Percentiles rank a stretch among this genome's conserved stretches.
Evolutionary conservation across 1,140 invertebrate genomes (phyloP).

Genomic region (Berghia stephanieae): DNA sequence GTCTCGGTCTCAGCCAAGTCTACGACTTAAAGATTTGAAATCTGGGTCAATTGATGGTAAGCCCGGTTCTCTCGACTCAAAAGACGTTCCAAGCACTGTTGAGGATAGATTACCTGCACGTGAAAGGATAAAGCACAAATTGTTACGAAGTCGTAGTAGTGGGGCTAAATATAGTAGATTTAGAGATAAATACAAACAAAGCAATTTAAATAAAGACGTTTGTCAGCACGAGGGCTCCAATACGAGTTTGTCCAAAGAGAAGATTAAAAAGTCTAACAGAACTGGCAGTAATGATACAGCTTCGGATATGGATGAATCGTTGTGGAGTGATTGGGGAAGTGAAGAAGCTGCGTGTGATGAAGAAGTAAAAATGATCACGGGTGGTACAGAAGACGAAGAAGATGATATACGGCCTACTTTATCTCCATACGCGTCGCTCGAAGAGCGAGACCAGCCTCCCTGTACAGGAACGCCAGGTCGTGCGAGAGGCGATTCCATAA

Average conservation of each 20-base stretch:
- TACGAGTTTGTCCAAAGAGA: slow-evolving; percentile 35
- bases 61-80: slow-evolving; percentile 30
- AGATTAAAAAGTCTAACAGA: slow-evolving; percentile 30
- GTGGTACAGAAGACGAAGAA: slow-evolving; percentile 51
- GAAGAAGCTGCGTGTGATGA: slow-evolving; percentile 55
- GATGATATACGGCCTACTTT: slow-evolving; percentile 45
- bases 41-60: slow-evolving; percentile 30
- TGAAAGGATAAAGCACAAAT: slow-evolving; percentile 39
- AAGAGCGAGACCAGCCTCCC: slow-evolving; percentile 34
- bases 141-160: slow-evolving; percentile 42
- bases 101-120: slow-evolving; percentile 31
- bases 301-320: slow-evolving; percentile 49
- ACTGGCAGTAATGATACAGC: slow-evolving; percentile 46
- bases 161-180: slow-evolving; percentile 47
- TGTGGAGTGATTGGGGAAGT: slow-evolving; percentile 51
- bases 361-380: slow-evolving; percentile 55
- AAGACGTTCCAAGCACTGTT: slow-evolving; percentile 31
- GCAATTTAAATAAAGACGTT: slow-evolving; percentile 30
- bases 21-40: slow-evolving; percentile 34
- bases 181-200: slow-evolving; percentile 43
- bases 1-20: slow-evolving; percentile 44
- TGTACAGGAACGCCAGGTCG: not conserved
- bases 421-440: slow-evolving; percentile 38
- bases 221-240: slow-evolving; percentile 32
- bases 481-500: not conserved